phyloP scores from a whole-genome alignment of 2,797 vertebrate genomes.

The Paedocypris micromegethes region DNA sequence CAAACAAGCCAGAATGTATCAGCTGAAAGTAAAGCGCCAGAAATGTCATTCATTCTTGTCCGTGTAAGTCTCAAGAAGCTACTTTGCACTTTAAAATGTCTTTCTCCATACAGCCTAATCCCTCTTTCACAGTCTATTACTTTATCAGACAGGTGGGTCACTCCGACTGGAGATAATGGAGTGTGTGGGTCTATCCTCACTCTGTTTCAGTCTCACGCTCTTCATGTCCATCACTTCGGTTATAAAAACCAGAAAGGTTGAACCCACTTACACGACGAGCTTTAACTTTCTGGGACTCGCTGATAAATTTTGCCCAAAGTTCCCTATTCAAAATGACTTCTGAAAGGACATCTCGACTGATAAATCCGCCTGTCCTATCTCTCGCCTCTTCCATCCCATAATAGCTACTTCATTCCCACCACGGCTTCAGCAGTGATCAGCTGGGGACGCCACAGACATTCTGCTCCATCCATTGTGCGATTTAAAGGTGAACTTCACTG shows the following conservation, averaged over 20 bases:
- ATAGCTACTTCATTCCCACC: conserved; percentile 4
- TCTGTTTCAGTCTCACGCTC: conserved; percentile 10
- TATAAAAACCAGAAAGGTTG: conserved; percentile 47
- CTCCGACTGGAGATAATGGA: conserved; percentile 63
- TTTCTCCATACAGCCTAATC: conserved; percentile 45
- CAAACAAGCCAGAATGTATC: neutral
- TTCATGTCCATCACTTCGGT: conserved; percentile 30
- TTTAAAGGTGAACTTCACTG: conserved; percentile 19
- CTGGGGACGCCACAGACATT: conserved; percentile 10
- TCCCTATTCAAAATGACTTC: conserved; percentile 58
- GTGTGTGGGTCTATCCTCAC: conserved; percentile 60
- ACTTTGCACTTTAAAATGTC: conserved; percentile 29
- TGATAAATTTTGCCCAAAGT: conserved; percentile 69
- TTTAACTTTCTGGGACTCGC: conserved; percentile 69
- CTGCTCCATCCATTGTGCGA: conserved; percentile 1
- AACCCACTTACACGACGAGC: conserved; percentile 54
- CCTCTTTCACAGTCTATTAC: conserved; percentile 53
- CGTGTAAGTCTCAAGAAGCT: conserved; percentile 6
- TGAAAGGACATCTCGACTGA: conserved; percentile 66
- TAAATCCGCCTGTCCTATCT: conserved; percentile 51
- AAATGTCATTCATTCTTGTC: neutral
- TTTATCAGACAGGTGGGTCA: conserved; percentile 68
- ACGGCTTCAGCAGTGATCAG: neutral
- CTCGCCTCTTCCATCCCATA: conserved; percentile 29
- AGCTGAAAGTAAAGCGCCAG: neutral